phyloP scores from a whole-genome alignment of 2,113 vertebrate species.

The Phyllostomus hastatus region DNA sequence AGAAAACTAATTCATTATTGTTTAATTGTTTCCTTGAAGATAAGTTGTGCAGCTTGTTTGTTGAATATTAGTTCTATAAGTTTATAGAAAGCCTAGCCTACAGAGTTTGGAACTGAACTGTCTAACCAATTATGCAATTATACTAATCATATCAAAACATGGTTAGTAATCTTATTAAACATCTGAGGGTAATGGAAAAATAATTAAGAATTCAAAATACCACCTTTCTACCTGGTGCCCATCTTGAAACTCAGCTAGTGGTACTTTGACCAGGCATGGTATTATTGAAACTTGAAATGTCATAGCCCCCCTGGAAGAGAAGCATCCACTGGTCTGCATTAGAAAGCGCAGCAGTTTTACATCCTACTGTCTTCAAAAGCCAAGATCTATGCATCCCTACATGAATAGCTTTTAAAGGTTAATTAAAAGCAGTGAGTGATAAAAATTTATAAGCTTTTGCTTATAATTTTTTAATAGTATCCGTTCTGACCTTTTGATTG shows the following conservation, averaged over 20 bases:
- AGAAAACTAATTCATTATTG: neutral
- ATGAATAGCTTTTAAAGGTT: slow-evolving; percentile 83
- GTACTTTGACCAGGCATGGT: neutral
- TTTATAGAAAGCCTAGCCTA: neutral
- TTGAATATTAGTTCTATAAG: neutral
- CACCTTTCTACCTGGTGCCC: neutral
- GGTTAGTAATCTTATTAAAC: neutral
- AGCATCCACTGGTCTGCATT: slow-evolving; percentile 76
- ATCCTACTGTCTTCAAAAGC: slow-evolving; percentile 72
- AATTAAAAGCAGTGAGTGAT: slow-evolving; percentile 80
- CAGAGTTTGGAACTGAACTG: neutral
- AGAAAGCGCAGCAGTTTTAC: slow-evolving; percentile 61
- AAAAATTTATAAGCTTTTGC: slow-evolving; percentile 80
- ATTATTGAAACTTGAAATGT: slow-evolving; percentile 78
- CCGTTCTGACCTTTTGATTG: slow-evolving; percentile 74
- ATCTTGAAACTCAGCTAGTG: slow-evolving; percentile 29
- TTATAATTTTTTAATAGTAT: slow-evolving; percentile 83
- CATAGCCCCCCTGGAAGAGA: slow-evolving; percentile 69
- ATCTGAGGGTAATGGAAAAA: neutral
- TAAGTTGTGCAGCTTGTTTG: neutral
- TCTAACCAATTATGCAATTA: slow-evolving; percentile 7
- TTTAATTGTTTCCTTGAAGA: neutral
- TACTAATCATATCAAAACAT: neutral
- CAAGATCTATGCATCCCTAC: slow-evolving; percentile 70
- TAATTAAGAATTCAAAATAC: slow-evolving; percentile 15